Evolutionary conservation across 2,888 invertebrate species (phyloP), one percentile per base, ranked within the genome.

Genomic region (Clitarchus hookeri): DNA sequence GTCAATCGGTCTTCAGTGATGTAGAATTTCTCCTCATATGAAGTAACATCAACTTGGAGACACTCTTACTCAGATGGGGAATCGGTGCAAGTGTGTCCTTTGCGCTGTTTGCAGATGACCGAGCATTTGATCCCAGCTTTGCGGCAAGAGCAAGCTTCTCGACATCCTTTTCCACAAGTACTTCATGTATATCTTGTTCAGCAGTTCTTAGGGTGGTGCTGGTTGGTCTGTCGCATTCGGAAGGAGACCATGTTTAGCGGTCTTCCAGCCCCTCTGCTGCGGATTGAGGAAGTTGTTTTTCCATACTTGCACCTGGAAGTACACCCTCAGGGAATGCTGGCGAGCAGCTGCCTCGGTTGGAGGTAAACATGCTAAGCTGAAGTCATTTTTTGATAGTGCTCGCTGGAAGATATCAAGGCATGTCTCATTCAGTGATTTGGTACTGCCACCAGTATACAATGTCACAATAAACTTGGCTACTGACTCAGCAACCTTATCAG

Each of bases 111-210:
- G 27, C 79, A 79, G 27, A 79, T 79, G 27, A n/a, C 23, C 26
- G 79, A 79, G 27, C 79, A 79, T 79, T 79, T 25, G 79, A 79
- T 12, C 3, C 79, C 79, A 79, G 27, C 79, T 23, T n/a, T 79
- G 27, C 0, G 79, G 23, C 23, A 79, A 79, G 26, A 26, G 79
- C 25, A 79, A n/a, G 23, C 25, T 79, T 4, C 79, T n/a, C 79
- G 0, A 12, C 0, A 79, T 2, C 25, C 25, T n/a, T 79, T 79
- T 26, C 13, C 13, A 79, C 79, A 79, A 12, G 25, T 79, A n/a
- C n/a, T n/a, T n/a, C 79, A 79, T 26, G 79, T 0, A 26, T 11
- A 79, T 16, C 26, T 25, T 79, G 25, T 79, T n/a, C 48, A 48
- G 48, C 48, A 79, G n/a, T 79, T 25, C 79, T 79, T 79, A n/a